Evolutionary conservation across 2,888 invertebrate species (phyloP).

Genomic region (Tipula lateralis): DNA sequence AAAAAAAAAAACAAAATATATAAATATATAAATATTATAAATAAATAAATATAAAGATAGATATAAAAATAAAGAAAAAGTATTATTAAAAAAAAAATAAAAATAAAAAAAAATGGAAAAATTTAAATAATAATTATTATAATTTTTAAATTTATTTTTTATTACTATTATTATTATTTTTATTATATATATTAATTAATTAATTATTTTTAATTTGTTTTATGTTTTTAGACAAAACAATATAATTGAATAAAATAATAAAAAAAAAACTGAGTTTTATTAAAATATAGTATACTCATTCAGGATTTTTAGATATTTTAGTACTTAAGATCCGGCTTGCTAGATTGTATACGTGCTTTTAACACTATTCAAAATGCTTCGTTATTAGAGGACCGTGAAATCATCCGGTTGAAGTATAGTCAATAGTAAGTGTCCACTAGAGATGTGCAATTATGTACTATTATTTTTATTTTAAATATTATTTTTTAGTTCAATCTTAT

Average conservation of each 20-base stretch:
- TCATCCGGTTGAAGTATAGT: too few species aligned
- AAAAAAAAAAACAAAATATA: neutral
- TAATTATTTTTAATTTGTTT: conserved; percentile 12
- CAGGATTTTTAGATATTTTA: too few species aligned
- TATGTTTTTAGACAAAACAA: conserved; percentile 24
- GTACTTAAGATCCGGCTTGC: too few species aligned
- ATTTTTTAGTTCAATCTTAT: too few species aligned
- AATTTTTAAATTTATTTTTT: conserved; percentile 2
- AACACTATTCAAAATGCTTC: too few species aligned
- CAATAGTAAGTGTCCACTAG: too few species aligned
- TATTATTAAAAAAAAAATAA: neutral
- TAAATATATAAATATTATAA: neutral
- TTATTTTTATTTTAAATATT: too few species aligned
- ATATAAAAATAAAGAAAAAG: neutral
- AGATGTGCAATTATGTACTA: too few species aligned
- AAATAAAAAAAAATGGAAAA: neutral
- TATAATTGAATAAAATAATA: conserved; percentile 24
- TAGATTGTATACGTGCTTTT: too few species aligned
- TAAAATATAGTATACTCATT: too few species aligned
- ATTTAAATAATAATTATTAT: conserved; percentile 3
- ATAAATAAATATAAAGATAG: conserved; percentile 15
- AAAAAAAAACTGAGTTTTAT: neutral
- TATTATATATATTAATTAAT: neutral
- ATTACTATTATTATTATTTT: conserved; percentile 14
- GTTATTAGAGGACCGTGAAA: too few species aligned